Conservation (phyloP, 2,888 invertebrate genomes). For the Parthenolecanium corni region DNA sequence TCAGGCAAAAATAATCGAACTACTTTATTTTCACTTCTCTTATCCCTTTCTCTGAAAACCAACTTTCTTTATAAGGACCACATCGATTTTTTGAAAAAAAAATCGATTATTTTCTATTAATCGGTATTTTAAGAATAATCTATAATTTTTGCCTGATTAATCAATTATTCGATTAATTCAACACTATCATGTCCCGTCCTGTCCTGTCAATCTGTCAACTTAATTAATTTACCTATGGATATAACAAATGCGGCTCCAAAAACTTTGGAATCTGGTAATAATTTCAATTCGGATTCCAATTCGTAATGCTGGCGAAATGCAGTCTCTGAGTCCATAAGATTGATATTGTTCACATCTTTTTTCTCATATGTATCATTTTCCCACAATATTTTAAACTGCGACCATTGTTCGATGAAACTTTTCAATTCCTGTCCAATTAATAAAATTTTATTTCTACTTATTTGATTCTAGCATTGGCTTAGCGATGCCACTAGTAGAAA, state of each 20-base stretch:
- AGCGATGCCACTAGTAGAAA: not conserved
- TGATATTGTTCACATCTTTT: conserved; percentile 62
- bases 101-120: no score
- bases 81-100: no score
- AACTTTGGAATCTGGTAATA: conserved; percentile 59
- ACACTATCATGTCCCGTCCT: no score
- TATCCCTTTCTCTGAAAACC: no score
- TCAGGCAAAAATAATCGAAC: no score
- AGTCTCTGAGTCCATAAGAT: conserved; percentile 62
- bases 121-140: no score
- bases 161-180: no score
- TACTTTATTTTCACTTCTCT: no score
- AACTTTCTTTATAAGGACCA: no score
- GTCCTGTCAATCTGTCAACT: no score
- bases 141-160: no score
- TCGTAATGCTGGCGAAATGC: conserved; percentile 64
- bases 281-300: conserved; percentile 56
- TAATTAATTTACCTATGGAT: conserved; percentile 65
- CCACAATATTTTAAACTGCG: conserved; percentile 78
- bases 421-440: conserved; percentile 56
- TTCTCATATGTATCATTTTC: conserved; percentile 59
- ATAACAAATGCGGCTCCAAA: conserved; percentile 65
- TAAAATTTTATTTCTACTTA: not conserved
- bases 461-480: not conserved
- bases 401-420: conserved; percentile 71